Conservation (phyloP, 2,113 vertebrate genomes). For the Rhadina sibilatrix region DNA sequence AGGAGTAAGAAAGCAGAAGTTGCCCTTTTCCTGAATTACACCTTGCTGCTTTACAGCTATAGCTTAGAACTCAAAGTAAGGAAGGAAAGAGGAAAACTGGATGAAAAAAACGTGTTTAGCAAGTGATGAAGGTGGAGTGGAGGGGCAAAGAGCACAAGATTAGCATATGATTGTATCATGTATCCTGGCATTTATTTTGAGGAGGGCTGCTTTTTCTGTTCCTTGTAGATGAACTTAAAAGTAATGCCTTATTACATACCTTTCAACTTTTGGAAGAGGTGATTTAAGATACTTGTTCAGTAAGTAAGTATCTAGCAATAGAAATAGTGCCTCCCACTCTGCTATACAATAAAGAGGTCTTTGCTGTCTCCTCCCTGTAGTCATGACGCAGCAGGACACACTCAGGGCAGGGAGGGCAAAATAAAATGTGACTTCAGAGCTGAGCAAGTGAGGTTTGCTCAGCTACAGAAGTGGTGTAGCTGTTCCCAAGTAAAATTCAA, state of each 20-base stretch:
- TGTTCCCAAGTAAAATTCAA: background rate
- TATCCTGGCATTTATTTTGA: background rate
- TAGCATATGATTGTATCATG: rapidly evolving
- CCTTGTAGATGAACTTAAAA: background rate
- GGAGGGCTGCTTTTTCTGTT: background rate
- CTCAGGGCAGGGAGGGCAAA: background rate
- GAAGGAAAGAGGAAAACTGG: background rate
- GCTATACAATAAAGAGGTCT: background rate
- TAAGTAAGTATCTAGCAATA: background rate
- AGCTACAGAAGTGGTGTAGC: background rate
- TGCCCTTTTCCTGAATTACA: background rate
- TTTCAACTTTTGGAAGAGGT: background rate
- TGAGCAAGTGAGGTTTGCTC: background rate
- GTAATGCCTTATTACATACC: background rate
- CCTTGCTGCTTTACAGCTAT: background rate
- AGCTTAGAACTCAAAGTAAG: background rate
- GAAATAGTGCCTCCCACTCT: background rate
- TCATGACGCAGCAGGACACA: background rate
- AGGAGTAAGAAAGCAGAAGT: background rate
- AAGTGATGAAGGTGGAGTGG: background rate
- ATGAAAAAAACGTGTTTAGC: background rate
- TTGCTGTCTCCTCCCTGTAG: background rate
- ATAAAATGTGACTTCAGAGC: background rate
- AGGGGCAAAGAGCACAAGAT: background rate
- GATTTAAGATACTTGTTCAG: background rate